Conservation (phyloP, 2,888 invertebrate species). For the Polydrusus pterygomalis region DNA sequence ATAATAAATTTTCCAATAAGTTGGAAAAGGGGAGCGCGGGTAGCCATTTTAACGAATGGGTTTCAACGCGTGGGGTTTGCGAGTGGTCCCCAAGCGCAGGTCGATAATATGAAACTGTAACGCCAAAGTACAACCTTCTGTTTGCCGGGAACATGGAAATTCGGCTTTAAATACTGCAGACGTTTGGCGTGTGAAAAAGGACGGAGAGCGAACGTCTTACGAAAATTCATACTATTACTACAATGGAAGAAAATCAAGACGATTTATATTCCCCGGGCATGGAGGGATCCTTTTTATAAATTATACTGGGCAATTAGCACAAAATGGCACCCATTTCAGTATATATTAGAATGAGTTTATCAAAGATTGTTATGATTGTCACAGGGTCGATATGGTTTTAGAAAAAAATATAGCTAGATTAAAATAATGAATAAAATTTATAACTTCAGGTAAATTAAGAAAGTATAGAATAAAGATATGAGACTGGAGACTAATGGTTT, state of each 20-base stretch:
- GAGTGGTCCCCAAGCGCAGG: slow-evolving; percentile 65
- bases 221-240: slow-evolving; percentile 46
- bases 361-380: slow-evolving; percentile 28
- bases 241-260: slow-evolving; percentile 38
- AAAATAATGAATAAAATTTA: too few species aligned
- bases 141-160: slow-evolving; percentile 58
- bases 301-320: slow-evolving; percentile 48
- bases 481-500: too few species aligned
- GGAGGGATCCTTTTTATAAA: slow-evolving; percentile 48
- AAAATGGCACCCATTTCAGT: slow-evolving; percentile 25
- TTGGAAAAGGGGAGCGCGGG: slow-evolving; percentile 44
- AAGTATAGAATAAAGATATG: too few species aligned
- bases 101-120: slow-evolving; percentile 68
- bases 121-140: slow-evolving; percentile 66
- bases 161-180: slow-evolving; percentile 53
- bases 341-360: slow-evolving; percentile 33
- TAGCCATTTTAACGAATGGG: slow-evolving; percentile 57
- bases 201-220: slow-evolving; percentile 34
- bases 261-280: slow-evolving; percentile 51
- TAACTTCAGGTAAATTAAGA: too few species aligned
- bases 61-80: slow-evolving; percentile 44
- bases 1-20: slow-evolving; percentile 43
- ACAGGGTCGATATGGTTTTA: too few species aligned
- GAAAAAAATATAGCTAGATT: too few species aligned
- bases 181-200: slow-evolving; percentile 37